Percentiles rank a stretch among this genome's conserved stretches.
Conservation (phyloP, 2,888 invertebrate species). For the Therioaphis trifolii region DNA sequence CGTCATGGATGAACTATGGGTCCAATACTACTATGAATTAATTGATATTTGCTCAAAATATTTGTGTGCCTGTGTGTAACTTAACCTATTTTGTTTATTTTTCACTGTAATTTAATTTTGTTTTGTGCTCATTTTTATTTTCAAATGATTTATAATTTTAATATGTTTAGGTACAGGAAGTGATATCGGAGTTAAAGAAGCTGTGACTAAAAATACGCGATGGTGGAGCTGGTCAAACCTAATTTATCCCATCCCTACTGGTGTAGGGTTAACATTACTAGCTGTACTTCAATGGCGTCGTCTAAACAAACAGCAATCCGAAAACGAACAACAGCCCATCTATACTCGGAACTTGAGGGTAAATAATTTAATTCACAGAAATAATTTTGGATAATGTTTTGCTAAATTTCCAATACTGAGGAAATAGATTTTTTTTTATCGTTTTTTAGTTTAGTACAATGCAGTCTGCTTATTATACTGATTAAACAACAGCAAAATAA, state of each 20-base stretch:
- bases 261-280: slow-evolving; percentile 66
- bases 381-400: too few species aligned
- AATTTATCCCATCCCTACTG: slow-evolving; percentile 65
- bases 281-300: slow-evolving; percentile 66
- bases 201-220: slow-evolving; percentile 44
- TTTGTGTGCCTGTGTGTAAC: slow-evolving; percentile 53
- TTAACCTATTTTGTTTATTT: slow-evolving; percentile 47
- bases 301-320: slow-evolving; percentile 61
- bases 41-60: slow-evolving; percentile 44
- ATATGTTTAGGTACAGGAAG: slow-evolving; percentile 3
- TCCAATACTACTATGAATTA: slow-evolving; percentile 26
- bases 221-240: slow-evolving; percentile 61
- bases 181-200: slow-evolving; percentile 39
- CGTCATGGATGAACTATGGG: slow-evolving; percentile 59
- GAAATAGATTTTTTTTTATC: neutral
- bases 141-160: neutral
- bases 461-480: neutral
- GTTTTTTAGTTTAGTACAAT: neutral
- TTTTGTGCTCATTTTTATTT: slow-evolving; percentile 6
- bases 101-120: slow-evolving; percentile 35
- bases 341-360: slow-evolving; percentile 53
- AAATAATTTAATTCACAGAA: neutral
- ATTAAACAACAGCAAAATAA: slow-evolving; percentile 11
- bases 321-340: slow-evolving; percentile 57
- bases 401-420: too few species aligned